phyloP scores from a whole-genome alignment of 2,888 invertebrate genomes.

The Heliconius charithonia region DNA sequence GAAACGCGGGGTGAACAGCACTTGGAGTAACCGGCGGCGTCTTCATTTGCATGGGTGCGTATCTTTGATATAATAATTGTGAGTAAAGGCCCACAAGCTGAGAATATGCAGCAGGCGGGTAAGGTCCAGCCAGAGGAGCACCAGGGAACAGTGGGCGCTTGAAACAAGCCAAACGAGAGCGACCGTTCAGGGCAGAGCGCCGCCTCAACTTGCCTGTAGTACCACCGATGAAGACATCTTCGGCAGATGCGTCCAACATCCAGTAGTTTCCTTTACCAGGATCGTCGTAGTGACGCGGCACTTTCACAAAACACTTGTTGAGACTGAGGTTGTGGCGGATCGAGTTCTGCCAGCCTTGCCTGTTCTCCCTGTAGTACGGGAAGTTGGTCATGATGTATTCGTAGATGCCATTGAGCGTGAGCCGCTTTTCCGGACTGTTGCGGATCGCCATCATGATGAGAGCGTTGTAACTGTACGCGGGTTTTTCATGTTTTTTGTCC shows the following conservation, averaged over 20 bases:
- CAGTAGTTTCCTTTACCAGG: conserved; percentile 99
- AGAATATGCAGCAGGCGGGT: conserved; percentile 84
- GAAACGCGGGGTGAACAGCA: conserved; percentile 80
- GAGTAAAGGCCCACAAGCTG: conserved; percentile 84
- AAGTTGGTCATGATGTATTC: conserved; percentile 99
- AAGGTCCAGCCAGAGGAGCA: conserved; percentile 84
- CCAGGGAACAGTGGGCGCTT: conserved; percentile 88
- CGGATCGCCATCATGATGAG: conserved; percentile 99
- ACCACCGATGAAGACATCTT: conserved; percentile 99
- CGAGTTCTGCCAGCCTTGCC: conserved; percentile 99
- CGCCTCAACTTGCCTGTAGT: conserved; percentile 97
- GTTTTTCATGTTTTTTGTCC: conserved; percentile 93
- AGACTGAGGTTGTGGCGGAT: conserved; percentile 98
- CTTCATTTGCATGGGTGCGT: conserved; percentile 84
- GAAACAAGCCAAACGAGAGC: conserved; percentile 94
- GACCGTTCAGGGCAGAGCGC: conserved; percentile 93
- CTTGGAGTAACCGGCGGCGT: conserved; percentile 79
- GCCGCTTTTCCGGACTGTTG: conserved; percentile 95
- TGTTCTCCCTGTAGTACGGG: conserved; percentile 98
- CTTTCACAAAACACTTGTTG: conserved; percentile 99
- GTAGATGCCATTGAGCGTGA: conserved; percentile 98
- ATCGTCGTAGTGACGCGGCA: conserved; percentile 98
- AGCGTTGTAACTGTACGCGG: conserved; percentile 99
- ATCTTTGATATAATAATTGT: conserved; percentile 87
- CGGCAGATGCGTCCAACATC: conserved; percentile 99